These are phyloP conservation scores for Parus major DNA, from an alignment of 2,113 vertebrate genomes.

Conservation along the genomic window DNA sequence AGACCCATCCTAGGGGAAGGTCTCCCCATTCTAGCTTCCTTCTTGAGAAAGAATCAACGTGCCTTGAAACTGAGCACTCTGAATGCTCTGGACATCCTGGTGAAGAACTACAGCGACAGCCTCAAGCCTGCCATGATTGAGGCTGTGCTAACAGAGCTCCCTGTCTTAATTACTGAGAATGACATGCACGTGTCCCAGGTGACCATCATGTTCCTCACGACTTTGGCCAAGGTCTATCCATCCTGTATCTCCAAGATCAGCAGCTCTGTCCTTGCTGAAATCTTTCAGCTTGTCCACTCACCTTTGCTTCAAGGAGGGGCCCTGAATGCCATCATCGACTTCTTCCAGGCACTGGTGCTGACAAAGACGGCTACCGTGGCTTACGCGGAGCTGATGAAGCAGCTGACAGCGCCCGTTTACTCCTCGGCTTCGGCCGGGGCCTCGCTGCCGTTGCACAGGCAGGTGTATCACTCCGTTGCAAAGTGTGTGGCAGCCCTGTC, in stretches of 20 bases:
- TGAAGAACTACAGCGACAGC: constrained; percentile 81
- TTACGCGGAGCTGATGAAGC: constrained; percentile 79
- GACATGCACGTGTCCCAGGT: constrained; percentile 96
- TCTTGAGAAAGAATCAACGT: constrained; percentile 91
- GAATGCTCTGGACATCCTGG: constrained; percentile 82
- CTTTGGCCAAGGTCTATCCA: constrained; percentile 79
- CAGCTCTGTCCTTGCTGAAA: constrained; percentile 74
- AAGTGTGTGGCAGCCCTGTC: constrained; percentile 87
- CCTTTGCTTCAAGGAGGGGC: constrained; percentile 87
- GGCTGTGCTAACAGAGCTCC: constrained; percentile 83
- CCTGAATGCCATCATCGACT: constrained; percentile 78
- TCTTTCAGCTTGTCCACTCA: constrained; percentile 84
- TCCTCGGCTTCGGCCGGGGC: neutral
- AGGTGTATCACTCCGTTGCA: constrained; percentile 84
- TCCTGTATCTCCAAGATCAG: constrained; percentile 83
- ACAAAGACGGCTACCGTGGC: constrained; percentile 73
- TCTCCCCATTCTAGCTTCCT: constrained; percentile 86
- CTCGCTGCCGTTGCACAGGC: constrained; percentile 74
- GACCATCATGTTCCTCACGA: constrained; percentile 83
- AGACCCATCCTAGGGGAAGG: constrained; percentile 82
- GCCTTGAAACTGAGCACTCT: constrained; percentile 85
- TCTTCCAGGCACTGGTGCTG: constrained; percentile 83
- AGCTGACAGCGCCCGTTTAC: constrained; percentile 80
- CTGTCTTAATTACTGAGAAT: constrained; percentile 82
- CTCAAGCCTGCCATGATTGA: constrained; percentile 81